Percentiles rank a stretch among this genome's conserved stretches.
These are phyloP conservation scores for Agelaius tricolor DNA, from an alignment of 2,113 vertebrate species.

Conservation along the genomic window DNA sequence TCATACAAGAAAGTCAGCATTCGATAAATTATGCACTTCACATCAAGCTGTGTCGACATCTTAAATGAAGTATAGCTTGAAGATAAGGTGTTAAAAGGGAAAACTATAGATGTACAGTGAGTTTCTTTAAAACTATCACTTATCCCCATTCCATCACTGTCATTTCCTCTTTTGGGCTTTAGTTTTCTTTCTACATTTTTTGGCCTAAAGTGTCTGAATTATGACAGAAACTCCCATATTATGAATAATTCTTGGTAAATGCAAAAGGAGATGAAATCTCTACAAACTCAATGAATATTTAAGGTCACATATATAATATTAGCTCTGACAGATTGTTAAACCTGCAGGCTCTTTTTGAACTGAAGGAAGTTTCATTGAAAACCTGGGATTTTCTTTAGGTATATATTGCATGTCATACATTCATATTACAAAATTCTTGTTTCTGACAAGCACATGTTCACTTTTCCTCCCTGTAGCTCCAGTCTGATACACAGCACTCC, in stretches of 20 bases:
- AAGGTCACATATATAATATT: neutral
- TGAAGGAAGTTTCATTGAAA: neutral
- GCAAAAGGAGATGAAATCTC: neutral
- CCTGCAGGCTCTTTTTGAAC: neutral
- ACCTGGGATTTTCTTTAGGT: neutral
- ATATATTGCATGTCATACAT: neutral
- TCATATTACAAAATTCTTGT: neutral
- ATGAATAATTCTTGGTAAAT: slow-evolving; percentile 32
- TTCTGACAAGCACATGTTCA: neutral
- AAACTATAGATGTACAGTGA: slow-evolving; percentile 40
- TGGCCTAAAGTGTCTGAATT: slow-evolving; percentile 5
- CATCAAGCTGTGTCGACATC: neutral
- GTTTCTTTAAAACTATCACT: slow-evolving; percentile 30
- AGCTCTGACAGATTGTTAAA: neutral
- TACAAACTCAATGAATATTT: slow-evolving; percentile 30
- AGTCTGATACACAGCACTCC: neutral
- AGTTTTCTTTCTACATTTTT: slow-evolving; percentile 2
- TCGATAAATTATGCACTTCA: slow-evolving; percentile 28
- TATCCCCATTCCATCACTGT: slow-evolving; percentile 23
- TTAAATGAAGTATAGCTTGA: slow-evolving; percentile 42
- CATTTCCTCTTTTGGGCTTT: neutral
- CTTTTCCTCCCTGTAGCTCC: neutral
- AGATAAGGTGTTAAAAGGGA: slow-evolving; percentile 35
- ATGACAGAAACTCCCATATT: neutral
- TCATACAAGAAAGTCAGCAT: slow-evolving; percentile 12